A percentile compares a stretch with the other conserved stretches of the same genome.
Evolutionary conservation across 2,797 vertebrate genomes (phyloP).

Genomic region (Champsocephalus gunnari): DNA sequence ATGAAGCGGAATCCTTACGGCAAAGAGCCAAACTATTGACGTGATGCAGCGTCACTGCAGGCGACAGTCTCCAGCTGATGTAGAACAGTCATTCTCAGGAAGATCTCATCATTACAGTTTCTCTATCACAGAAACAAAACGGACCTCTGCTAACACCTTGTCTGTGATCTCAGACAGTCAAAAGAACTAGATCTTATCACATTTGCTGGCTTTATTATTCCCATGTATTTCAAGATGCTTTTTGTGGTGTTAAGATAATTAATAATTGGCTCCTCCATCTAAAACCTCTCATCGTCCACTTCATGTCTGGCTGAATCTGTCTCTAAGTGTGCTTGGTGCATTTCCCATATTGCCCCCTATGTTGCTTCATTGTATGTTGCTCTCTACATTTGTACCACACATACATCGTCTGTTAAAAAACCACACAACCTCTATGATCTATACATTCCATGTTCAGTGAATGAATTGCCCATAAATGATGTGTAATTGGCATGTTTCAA

Average conservation of each 20-base stretch:
- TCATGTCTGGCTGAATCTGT: conserved; percentile 15
- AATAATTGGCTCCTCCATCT: conserved; percentile 27
- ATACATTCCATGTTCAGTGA: conserved; percentile 25
- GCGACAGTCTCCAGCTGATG: conserved; percentile 70
- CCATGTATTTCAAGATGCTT: conserved; percentile 35
- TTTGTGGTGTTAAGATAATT: conserved; percentile 36
- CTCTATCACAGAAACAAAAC: conserved; percentile 81
- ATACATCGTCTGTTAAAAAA: conserved; percentile 11
- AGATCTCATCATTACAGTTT: conserved; percentile 86
- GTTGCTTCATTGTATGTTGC: conserved; percentile 57
- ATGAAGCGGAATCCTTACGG: conserved; percentile 92
- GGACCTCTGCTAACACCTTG: conserved; percentile 83
- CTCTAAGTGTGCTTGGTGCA: conserved; percentile 47
- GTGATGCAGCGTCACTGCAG: conserved; percentile 61
- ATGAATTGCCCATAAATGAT: conserved; percentile 13
- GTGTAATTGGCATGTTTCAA: conserved; percentile 46
- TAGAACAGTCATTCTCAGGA: conserved; percentile 91
- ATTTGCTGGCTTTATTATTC: conserved; percentile 42
- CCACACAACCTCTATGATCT: conserved; percentile 8
- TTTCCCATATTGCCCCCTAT: conserved; percentile 63
- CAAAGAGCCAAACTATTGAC: conserved; percentile 97
- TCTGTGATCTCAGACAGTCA: conserved; percentile 52
- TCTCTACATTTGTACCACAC: conserved; percentile 30
- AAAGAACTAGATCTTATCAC: conserved; percentile 43
- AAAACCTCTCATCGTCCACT: conserved; percentile 40